Conservation (phyloP, 2,888 invertebrate species). For the Eilema griseolum region DNA sequence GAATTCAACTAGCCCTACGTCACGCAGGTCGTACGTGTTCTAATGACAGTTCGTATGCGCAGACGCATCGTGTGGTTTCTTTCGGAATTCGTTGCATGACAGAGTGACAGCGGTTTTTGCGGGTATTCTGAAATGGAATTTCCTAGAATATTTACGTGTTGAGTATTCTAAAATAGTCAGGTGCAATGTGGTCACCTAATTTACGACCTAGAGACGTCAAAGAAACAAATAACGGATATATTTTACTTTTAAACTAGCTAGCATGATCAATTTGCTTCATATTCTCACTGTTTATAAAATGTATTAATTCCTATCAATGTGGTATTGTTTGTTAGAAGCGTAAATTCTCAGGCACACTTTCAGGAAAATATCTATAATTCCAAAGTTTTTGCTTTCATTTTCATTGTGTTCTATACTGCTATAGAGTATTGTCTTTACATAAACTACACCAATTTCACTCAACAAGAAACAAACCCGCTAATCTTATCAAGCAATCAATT, state of each 20-base stretch:
- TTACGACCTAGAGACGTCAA: not conserved
- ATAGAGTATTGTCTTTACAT: not conserved
- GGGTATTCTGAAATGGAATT: conserved; percentile 32
- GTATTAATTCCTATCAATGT: too few species aligned
- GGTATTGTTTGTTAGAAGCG: not conserved
- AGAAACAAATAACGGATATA: not conserved
- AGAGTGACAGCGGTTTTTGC: conserved; percentile 33
- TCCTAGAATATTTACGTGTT: conserved; percentile 15
- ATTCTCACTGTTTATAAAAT: too few species aligned
- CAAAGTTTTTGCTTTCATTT: not conserved
- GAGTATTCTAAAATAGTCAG: conserved; percentile 8
- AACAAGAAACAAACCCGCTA: conserved; percentile 13
- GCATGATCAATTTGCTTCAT: too few species aligned
- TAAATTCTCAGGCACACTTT: not conserved
- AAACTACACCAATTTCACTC: not conserved
- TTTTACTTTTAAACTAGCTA: not conserved
- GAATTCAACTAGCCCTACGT: conserved; percentile 34
- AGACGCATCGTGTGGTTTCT: conserved; percentile 56
- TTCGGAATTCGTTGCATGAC: conserved; percentile 44
- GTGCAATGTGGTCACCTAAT: not conserved
- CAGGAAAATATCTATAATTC: not conserved
- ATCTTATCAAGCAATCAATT: conserved; percentile 32
- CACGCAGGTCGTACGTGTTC: conserved; percentile 53
- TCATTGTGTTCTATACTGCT: not conserved
- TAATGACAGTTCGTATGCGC: conserved; percentile 45